Conservation (phyloP, 2,888 invertebrate species). For the Meganola albula region DNA sequence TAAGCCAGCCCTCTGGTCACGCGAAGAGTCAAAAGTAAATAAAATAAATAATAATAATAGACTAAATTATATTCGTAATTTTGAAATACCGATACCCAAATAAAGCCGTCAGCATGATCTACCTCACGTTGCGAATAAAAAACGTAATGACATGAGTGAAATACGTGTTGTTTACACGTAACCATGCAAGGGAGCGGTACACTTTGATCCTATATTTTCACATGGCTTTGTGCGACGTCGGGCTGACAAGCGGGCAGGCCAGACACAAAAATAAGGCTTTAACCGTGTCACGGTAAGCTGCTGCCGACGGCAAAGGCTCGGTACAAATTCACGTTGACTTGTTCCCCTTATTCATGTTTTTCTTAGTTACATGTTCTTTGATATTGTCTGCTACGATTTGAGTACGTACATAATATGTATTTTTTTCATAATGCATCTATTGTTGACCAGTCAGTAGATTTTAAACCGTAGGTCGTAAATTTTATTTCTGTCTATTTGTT, state of each 20-base stretch:
- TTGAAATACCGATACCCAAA: constrained; percentile 20
- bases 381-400: constrained; percentile 26
- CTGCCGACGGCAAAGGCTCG: constrained; percentile 74
- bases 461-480: too few species aligned
- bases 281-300: constrained; percentile 76
- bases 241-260: constrained; percentile 73
- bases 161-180: constrained; percentile 48
- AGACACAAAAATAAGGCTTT: constrained; percentile 77
- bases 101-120: constrained; percentile 24
- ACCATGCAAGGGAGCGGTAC: constrained; percentile 52
- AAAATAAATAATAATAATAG: too few species aligned
- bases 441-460: too few species aligned
- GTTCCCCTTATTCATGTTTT: constrained; percentile 47
- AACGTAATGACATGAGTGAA: constrained; percentile 42
- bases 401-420: constrained; percentile 4
- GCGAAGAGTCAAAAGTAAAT: too few species aligned
- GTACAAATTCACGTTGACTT: constrained; percentile 72
- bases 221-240: constrained; percentile 73
- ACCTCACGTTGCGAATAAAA: constrained; percentile 21
- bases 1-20: too few species aligned
- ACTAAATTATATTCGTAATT: too few species aligned
- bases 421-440: too few species aligned
- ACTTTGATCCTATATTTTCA: constrained; percentile 75
- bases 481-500: too few species aligned
- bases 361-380: constrained; percentile 42